These are phyloP conservation scores for Deilephila porcellus DNA, from an alignment of 2,888 invertebrate species.

Conservation along the genomic window DNA sequence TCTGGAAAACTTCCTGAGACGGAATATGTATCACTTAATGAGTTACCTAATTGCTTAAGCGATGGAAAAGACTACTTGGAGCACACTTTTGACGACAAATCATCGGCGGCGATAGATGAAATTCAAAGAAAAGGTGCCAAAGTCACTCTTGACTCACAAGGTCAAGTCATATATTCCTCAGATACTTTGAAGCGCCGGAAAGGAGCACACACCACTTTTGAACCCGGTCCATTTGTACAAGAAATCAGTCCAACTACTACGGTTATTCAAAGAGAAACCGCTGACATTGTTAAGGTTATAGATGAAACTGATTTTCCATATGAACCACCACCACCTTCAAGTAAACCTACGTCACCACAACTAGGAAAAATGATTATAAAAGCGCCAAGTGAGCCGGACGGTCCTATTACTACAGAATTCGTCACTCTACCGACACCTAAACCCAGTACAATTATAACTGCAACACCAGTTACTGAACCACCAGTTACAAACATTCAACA, in stretches of 20 bases:
- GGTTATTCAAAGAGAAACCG: conserved; percentile 71
- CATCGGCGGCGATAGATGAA: conserved; percentile 66
- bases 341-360: conserved; percentile 86
- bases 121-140: conserved; percentile 88
- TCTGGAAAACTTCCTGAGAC: conserved; percentile 87
- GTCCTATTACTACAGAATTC: conserved; percentile 82
- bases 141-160: conserved; percentile 93
- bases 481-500: conserved; percentile 55
- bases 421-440: conserved; percentile 83
- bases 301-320: conserved; percentile 80
- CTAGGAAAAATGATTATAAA: conserved; percentile 87
- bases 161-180: conserved; percentile 94
- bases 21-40: conserved; percentile 93
- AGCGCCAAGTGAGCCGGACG: conserved; percentile 78
- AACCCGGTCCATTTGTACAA: conserved; percentile 94
- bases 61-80: conserved; percentile 76
- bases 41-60: conserved; percentile 86
- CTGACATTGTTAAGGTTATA: conserved; percentile 69
- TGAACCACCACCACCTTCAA: conserved; percentile 68
- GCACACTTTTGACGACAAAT: conserved; percentile 64
- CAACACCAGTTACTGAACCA: conserved; percentile 75
- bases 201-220: conserved; percentile 93
- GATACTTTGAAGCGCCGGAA: conserved; percentile 92
- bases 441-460: conserved; percentile 87
- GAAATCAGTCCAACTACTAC: conserved; percentile 78